Evolutionary conservation across 1,140 invertebrate genomes (phyloP), one percentile per base, ranked within the genome.

Genomic region (Drosophila paulistorum): DNA sequence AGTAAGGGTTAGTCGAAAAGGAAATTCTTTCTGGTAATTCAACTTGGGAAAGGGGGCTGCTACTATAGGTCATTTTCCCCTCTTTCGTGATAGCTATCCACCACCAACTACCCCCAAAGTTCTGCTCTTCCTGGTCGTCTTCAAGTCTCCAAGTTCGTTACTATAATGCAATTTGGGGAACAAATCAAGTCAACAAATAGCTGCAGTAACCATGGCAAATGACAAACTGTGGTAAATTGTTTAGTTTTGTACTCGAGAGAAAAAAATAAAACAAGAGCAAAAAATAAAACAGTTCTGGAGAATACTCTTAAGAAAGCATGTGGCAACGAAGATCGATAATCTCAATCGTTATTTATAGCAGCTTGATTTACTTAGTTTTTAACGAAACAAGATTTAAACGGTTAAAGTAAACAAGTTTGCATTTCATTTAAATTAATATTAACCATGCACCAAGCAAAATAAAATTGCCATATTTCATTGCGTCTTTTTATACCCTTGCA

Each of bases 131-230:
- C 14, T 35, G 58, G 57, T 77, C 65, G 35, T 66, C 54, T n/a
- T n/a, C 35, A 37, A 30, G 55, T 65, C 60, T 23, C 41, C 23
- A 54, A 65, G 67, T 71, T 84, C 77, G 81, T 85, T 80, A 77
- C 62, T 23, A 64, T 85, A 84, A 84, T 84, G 60, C 61, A 85
- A 85, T 84, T 84, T 77, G n/a, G 41, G 9, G 65, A 74, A 71
- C 67, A 80, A 84, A 84, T 85, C 81, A 81, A 74, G 77, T 69
- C 74, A 58, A 74, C 81, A 85, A 84, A 74, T 84, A 71, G 62
- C 70, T 71, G 48, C 67, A 73, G 33, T 42, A 57, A 41, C 45
- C 45, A 55, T 63, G 51, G 45, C 51, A 54, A 84, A 79, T 60
- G 68, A 26, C 51, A 64, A 65, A 76, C 79, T 76, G 65, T 42